These are phyloP conservation scores for Thermophis baileyi DNA, from an alignment of 2,113 vertebrate genomes.

Conservation along the genomic window DNA sequence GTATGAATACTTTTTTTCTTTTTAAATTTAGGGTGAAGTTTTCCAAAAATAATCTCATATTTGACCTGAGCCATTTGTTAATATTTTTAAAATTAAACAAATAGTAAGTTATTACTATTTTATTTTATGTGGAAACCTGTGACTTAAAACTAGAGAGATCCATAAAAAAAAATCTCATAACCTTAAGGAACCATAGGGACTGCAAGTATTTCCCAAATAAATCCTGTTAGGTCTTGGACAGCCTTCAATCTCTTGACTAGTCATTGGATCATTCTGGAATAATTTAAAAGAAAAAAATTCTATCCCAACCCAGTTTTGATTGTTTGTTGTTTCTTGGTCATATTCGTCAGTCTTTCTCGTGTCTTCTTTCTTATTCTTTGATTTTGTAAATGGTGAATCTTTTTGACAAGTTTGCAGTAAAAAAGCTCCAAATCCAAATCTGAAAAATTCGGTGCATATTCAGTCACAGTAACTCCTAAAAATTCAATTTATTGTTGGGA, in stretches of 20 bases:
- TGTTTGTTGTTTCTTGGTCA: background rate
- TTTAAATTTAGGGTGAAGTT: background rate
- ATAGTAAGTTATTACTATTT: background rate
- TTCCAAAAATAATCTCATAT: background rate
- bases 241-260: background rate
- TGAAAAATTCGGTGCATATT: background rate
- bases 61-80: background rate
- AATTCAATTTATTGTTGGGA: background rate
- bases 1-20: background rate
- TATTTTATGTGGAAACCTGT: background rate
- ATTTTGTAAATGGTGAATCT: background rate
- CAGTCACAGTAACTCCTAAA: background rate
- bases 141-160: background rate
- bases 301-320: background rate
- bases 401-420: background rate
- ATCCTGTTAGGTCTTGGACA: background rate
- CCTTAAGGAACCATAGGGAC: background rate
- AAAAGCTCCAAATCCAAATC: background rate
- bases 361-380: background rate
- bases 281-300: background rate
- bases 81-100: conserved; percentile 24
- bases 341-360: background rate
- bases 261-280: background rate
- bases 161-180: background rate
- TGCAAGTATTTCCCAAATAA: background rate